Evolutionary conservation across 2,797 vertebrate species (phyloP), one percentile per base, ranked within the genome.

Genomic region (Anguilla obscura): DNA sequence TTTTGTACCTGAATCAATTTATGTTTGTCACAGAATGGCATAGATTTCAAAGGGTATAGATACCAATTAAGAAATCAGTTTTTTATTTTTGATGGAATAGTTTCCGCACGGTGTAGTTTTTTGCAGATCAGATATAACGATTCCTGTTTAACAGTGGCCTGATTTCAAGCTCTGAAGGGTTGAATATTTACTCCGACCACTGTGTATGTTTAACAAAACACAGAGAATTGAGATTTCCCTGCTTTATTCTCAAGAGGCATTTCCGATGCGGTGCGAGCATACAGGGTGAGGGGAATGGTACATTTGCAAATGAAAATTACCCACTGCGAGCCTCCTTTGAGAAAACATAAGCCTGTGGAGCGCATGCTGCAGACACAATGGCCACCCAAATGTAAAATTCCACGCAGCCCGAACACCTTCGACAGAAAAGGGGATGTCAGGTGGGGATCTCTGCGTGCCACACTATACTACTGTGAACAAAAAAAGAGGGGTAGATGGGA

Each of bases 291-390:
- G 36, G 54, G 86, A 33, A 87, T 21, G 24, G 36, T 83, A 40
- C 56, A 83, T 82, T 82, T 87, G 40, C 86, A 52, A 56, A 87
- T 58, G 48, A 60, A 87, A 87, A 87, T 63, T 27, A 87, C 58
- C 86, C n/a, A 66, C 86, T 50, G 86, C 40, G 36, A 83, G 27
- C 36, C 58, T 54, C 82, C 50, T 83, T 82, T 63, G 60, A 86
- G 40, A 36, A 83, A 87, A 83, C 56, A 12, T 12, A 33, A 83
- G 66, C 27, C 33, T 56, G 76, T 45, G 33, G 79, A 45, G 33
- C 30, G 5, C 8, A 14, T 1, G 69, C 69, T 27, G 69, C 12
- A 27, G 30, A 74, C 69, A 74, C 69, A 74, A 74, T 27, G 27
- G 69, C 69, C 69, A 16, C 10, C 3, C 27, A 30, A 12, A 74